These are phyloP conservation scores for Oncopeltus fasciatus DNA, from an alignment of 1,140 invertebrate species.

Conservation along the genomic window DNA sequence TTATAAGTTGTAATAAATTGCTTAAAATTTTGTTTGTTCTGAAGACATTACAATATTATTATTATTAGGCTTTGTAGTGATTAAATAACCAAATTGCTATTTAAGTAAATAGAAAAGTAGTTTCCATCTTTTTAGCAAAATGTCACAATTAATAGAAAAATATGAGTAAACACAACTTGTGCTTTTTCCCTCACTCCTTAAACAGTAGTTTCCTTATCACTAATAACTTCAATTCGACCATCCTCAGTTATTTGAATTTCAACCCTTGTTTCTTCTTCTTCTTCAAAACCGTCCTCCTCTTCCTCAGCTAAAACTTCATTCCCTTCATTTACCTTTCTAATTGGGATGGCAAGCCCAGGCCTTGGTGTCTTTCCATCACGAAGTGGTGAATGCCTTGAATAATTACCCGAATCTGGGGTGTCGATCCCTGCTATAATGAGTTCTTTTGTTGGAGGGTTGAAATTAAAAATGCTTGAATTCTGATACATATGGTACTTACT, in stretches of 20 bases:
- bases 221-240: constrained; percentile 25
- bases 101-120: too few relatives aligned
- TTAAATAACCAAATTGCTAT: too few relatives aligned
- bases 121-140: too few relatives aligned
- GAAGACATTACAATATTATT: too few relatives aligned
- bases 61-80: too few relatives aligned
- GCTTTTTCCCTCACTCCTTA: constrained; percentile 12
- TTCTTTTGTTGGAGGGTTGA: constrained; percentile 21
- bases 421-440: constrained; percentile 16
- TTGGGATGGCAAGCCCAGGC: constrained; percentile 16
- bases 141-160: too few relatives aligned
- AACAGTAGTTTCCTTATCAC: constrained; percentile 26
- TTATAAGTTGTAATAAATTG: too few relatives aligned
- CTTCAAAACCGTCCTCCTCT: constrained; percentile 17
- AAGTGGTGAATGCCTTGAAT: constrained; percentile 2
- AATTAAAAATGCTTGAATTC: constrained; percentile 7
- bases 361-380: constrained; percentile 15
- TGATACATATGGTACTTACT: constrained; percentile 11
- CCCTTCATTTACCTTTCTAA: constrained; percentile 14
- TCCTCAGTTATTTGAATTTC: constrained; percentile 26
- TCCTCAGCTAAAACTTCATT: constrained; percentile 17
- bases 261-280: constrained; percentile 22
- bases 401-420: constrained; percentile 20
- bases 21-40: too few relatives aligned
- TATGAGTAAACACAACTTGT: too few relatives aligned